Evolutionary conservation across 2,113 vertebrate species (phyloP).

Genomic region (Psittacula cyanocephala): DNA sequence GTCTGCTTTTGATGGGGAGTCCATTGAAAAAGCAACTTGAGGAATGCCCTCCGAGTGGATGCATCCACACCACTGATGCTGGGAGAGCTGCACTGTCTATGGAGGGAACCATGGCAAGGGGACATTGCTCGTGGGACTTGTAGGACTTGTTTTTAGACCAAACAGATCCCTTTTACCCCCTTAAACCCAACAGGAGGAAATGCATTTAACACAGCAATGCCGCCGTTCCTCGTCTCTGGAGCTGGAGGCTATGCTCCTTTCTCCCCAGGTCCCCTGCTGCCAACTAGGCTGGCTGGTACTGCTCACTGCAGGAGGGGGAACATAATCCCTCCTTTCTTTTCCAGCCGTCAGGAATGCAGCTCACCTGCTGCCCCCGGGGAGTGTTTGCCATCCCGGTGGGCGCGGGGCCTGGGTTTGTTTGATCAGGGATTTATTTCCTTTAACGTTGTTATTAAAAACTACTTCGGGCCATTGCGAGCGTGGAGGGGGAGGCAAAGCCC

Average conservation of each 20-base stretch:
- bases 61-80: accelerated
- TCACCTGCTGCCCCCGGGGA: constrained; percentile 10
- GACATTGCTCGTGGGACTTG: background rate
- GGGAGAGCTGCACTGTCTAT: background rate
- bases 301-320: background rate
- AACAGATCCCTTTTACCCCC: background rate
- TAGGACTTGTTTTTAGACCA: background rate
- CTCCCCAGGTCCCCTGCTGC: background rate
- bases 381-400: constrained; percentile 19
- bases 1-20: background rate
- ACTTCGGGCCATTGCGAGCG: background rate
- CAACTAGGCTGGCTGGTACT: background rate
- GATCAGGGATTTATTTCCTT: background rate
- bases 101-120: accelerated
- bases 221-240: background rate
- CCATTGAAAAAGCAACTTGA: background rate
- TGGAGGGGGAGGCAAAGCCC: background rate
- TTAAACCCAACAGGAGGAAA: background rate
- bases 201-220: background rate
- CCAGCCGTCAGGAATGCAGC: constrained; percentile 8
- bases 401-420: background rate
- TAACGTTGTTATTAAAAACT: constrained; percentile 12
- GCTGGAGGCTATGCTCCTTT: background rate
- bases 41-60: background rate
- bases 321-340: constrained; percentile 20